phyloP scores from a whole-genome alignment of 2,888 invertebrate genomes.

The Trissolcus japonicus region DNA sequence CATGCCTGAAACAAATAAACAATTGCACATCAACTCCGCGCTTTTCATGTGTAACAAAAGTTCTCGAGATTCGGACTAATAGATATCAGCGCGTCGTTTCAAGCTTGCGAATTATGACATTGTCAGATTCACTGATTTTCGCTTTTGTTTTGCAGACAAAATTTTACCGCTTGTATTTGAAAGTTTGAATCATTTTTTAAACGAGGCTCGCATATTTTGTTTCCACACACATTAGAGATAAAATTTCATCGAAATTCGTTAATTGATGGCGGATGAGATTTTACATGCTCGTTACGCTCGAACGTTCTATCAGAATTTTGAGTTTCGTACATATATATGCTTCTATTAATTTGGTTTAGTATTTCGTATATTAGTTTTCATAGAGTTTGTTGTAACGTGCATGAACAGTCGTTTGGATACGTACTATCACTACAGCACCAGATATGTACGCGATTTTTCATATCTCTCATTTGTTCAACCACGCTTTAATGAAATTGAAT shows the following conservation, averaged over 20 bases:
- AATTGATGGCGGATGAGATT: constrained; percentile 26
- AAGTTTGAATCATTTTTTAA: no score
- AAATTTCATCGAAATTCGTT: constrained; percentile 35
- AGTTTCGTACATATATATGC: constrained; percentile 1
- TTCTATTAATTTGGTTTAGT: constrained; percentile 8
- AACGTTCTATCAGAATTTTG: constrained; percentile 30
- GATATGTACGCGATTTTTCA: constrained; percentile 5
- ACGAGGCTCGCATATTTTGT: no score
- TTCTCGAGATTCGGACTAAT: no score
- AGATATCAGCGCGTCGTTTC: no score
- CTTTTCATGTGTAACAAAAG: no score
- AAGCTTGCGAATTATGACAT: no score
- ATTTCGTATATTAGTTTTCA: constrained; percentile 18
- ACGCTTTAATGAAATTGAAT: constrained; percentile 17
- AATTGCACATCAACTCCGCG: no score
- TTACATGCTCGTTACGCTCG: constrained; percentile 14
- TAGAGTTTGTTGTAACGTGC: constrained; percentile 17
- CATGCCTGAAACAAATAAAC: no score
- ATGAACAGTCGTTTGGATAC: background rate
- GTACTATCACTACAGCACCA: background rate
- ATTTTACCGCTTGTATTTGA: no score
- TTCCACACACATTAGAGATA: no score
- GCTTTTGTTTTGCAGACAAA: no score
- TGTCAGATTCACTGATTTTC: no score
- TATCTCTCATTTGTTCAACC: constrained; percentile 17